Evolutionary conservation across 2,888 invertebrate genomes (phyloP), one percentile per base, ranked within the genome.

Genomic region (Corythucha ciliata): DNA sequence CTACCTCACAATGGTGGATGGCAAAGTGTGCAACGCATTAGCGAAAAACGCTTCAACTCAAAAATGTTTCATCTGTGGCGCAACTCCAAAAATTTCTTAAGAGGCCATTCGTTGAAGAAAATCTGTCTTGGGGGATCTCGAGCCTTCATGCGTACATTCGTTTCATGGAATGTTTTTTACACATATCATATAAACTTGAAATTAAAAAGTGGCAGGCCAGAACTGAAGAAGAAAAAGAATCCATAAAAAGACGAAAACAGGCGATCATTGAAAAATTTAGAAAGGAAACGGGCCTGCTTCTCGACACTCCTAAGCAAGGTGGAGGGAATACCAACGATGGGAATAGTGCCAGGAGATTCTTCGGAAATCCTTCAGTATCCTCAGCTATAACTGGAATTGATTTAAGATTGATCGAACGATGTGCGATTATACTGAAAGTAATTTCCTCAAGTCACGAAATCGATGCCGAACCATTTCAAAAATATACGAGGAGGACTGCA

Each of bases 1-100:
- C n/a, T n/a, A n/a, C n/a, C n/a, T n/a, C n/a, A 53, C 48, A 6
- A 53, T 53, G 53, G 50, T 55, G 4, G 55, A 55, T 29, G 52
- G 52, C 1, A 55, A 55, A 44, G 42, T 55, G 14, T 55, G 52
- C 33, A 55, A 55, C 26, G 48, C 55, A 3, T 27, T 44, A 12
- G 27, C 48, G n/a, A 22, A 4, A 2, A 52, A 10, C 12, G 27
- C 27, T 14, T 48, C 52, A 4, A 39, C 55, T 12, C 44, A 50
- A 27, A 52, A 24, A n/a, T n/a, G 44, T 26, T 12, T 45, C 51
- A n/a, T 20, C 36, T 5, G 36, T 16, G 33, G 20, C 7, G 12
- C 22, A 26, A 24, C 50, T 45, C 24, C 29, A 53, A 3, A n/a
- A 41, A 7, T 14, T 10, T n/a, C n/a, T n/a, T 10, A 48, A 48